phyloP scores from a whole-genome alignment of 2,113 vertebrate genomes.

The Smithornis capensis region DNA sequence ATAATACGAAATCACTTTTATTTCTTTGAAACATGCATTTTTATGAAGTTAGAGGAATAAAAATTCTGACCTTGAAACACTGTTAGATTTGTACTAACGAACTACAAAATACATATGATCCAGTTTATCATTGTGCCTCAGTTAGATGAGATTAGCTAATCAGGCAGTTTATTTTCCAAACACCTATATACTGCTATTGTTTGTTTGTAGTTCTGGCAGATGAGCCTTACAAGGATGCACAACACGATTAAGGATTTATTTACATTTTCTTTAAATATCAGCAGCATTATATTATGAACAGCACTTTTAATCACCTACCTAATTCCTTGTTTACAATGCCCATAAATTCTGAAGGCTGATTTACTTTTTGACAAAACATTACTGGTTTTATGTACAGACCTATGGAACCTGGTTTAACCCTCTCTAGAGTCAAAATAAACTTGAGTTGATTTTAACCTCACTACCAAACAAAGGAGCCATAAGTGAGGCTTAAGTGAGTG shows the following conservation, averaged over 20 bases:
- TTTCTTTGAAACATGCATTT: background rate
- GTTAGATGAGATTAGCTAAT: constrained; percentile 45
- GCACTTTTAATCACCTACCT: background rate
- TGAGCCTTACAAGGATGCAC: background rate
- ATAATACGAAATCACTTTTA: background rate
- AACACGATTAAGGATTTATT: constrained; percentile 40
- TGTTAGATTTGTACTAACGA: background rate
- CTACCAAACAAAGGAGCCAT: background rate
- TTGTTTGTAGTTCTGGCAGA: background rate
- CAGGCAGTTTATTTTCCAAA: constrained; percentile 28
- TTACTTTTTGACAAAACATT: background rate
- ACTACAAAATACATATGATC: background rate
- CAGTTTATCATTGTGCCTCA: background rate
- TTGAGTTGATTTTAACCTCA: background rate
- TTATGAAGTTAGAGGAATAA: background rate
- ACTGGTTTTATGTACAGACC: background rate
- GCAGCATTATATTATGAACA: background rate
- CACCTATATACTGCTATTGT: background rate
- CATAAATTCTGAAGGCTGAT: background rate
- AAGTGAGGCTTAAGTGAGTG: no score
- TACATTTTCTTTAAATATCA: constrained; percentile 40
- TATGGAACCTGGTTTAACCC: background rate
- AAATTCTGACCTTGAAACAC: constrained; percentile 20
- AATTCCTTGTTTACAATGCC: background rate
- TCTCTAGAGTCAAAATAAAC: background rate